Base-by-base conservation (phyloP, 2,888 invertebrate species). In the Acrocyrtus sp. region DNA sequence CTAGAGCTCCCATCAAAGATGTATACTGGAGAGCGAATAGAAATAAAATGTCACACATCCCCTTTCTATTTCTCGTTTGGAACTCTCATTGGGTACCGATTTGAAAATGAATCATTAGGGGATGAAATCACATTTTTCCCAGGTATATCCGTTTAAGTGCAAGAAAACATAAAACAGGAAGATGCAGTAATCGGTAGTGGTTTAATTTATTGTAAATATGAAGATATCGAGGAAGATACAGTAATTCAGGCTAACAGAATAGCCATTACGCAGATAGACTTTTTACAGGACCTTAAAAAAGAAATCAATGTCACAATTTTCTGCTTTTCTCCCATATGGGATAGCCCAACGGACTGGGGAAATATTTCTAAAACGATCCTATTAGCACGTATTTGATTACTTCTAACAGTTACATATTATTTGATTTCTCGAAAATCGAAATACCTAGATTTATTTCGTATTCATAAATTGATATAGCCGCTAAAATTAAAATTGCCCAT, bases 311-410 rank as follows among this genome's bases (percentile, higher is more conserved):
- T 68, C 12, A 68, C 53, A 24, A 21, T 54, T 10, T 54, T 19
- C 34, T 68, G 68, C 22, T 54, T 68, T 47, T n/a, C 69, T 22
- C 69, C 69, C 1, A n/a, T 70, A 21, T 70, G 69, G 69, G 57
- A 70, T 19, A 68, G 67, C 27, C 39, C 68, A 1, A 61, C 61
- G 15, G 62, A 62, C 47, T 70, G 69, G 69, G 57, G 48, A 8
- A 70, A 70, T 27, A 10, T 57, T n/a, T 70, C 69, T 0, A 47
- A 47, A 26, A 21, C 24, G n/a, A n/a, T n/a, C n/a, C n/a, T n/a
- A n/a, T n/a, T n/a, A n/a, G n/a, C n/a, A n/a, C n/a, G n/a, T n/a
- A n/a, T n/a, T n/a, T n/a, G n/a, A n/a, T n/a, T n/a, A n/a, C n/a
- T n/a, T n/a, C n/a, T n/a, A n/a, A n/a, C n/a, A n/a, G n/a, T n/a